Evolutionary conservation across 1,140 invertebrate species (phyloP).

Genomic region (Musca domestica): DNA sequence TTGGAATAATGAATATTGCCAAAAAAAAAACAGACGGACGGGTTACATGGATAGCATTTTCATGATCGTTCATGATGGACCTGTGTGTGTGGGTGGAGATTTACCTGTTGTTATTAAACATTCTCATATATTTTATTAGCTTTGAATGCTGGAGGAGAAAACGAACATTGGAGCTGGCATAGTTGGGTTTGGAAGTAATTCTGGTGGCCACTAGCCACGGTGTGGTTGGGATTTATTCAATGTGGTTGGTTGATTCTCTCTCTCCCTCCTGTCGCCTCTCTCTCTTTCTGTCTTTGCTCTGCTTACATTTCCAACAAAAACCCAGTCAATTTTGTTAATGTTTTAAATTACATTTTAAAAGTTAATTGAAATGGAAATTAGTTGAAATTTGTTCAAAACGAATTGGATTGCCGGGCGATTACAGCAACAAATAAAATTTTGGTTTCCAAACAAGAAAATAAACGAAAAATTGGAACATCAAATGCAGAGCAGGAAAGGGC

Average conservation of each 20-base stretch:
- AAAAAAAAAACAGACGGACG: too few species aligned
- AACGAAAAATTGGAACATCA: not conserved
- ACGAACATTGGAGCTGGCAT: not conserved
- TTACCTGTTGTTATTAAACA: conserved; percentile 14
- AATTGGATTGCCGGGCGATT: conserved; percentile 54
- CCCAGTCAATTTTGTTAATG: conserved; percentile 22
- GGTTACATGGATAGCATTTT: not conserved
- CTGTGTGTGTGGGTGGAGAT: not conserved
- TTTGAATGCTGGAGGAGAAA: not conserved
- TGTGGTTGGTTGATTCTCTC: too few species aligned
- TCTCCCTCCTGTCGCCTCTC: not conserved
- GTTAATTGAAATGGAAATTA: conserved; percentile 55
- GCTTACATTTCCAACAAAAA: too few species aligned
- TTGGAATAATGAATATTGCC: conserved; percentile 4
- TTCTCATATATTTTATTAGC: conserved; percentile 17
- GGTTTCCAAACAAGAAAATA: not conserved
- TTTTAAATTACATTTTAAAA: conserved; percentile 54
- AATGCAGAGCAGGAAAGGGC: too few species aligned
- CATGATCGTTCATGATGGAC: not conserved
- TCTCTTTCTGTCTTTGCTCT: not conserved
- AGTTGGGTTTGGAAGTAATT: too few species aligned
- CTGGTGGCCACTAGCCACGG: too few species aligned
- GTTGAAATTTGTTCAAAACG: conserved; percentile 53
- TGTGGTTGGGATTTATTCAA: too few species aligned
- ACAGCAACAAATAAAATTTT: conserved; percentile 32